A percentile compares a stretch with the other conserved stretches of the same genome.
These are phyloP conservation scores for Lepidotrigona ventralis DNA, from an alignment of 1,140 invertebrate genomes.

Conservation along the genomic window DNA sequence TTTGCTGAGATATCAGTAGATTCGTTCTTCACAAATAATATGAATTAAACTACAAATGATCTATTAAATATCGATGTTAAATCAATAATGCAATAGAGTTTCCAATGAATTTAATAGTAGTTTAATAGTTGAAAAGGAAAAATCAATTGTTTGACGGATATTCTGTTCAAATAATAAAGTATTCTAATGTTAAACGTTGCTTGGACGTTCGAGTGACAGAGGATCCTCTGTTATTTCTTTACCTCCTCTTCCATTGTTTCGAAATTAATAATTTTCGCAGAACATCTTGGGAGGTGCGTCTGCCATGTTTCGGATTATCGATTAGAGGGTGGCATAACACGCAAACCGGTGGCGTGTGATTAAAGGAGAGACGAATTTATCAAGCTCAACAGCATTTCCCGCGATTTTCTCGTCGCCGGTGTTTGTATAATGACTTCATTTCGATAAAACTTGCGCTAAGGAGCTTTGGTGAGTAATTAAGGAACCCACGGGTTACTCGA, in stretches of 20 bases:
- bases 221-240: no score
- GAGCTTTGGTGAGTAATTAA: not conserved
- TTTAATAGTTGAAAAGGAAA: no score
- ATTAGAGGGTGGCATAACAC: not conserved
- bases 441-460: constrained; percentile 18
- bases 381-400: not conserved
- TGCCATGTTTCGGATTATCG: not conserved
- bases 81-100: no score
- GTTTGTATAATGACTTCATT: constrained; percentile 34
- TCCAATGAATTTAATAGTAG: no score
- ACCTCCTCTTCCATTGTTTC: no score
- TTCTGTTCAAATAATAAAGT: not conserved
- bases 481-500: not conserved
- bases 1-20: no score
- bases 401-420: not conserved
- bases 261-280: not conserved
- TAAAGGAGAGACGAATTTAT: constrained; percentile 1
- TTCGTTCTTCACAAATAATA: no score
- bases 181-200: not conserved
- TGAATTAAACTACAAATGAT: no score
- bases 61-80: no score
- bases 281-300: not conserved
- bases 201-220: no score
- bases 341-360: not conserved
- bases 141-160: no score